Percentiles rank a stretch among this genome's conserved stretches.
Evolutionary conservation across 2,888 invertebrate genomes (phyloP).

Genomic region (Gibbula magus): DNA sequence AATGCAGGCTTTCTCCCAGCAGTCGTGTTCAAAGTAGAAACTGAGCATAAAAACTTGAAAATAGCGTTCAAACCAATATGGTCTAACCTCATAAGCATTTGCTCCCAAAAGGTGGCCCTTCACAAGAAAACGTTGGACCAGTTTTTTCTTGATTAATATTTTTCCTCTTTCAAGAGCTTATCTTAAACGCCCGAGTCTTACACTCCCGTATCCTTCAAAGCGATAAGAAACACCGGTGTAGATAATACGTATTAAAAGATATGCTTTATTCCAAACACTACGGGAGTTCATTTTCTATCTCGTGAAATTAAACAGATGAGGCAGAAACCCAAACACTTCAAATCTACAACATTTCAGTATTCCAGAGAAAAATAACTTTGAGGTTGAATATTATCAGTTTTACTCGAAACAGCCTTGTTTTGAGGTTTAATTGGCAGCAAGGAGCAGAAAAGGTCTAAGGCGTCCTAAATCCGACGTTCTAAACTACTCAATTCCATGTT

Average conservation of each 20-base stretch:
- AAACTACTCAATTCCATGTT: constrained; percentile 4
- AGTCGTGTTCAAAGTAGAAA: no score
- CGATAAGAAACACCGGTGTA: no score
- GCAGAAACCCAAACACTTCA: neutral
- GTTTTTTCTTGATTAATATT: no score
- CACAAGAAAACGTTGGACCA: no score
- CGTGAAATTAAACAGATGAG: neutral
- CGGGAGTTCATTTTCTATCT: neutral
- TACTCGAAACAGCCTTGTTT: neutral
- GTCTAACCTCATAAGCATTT: no score
- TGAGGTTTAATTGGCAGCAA: neutral
- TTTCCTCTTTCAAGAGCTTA: no score
- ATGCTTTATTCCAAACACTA: neutral
- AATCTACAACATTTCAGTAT: neutral
- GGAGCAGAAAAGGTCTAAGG: neutral
- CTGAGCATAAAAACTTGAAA: no score
- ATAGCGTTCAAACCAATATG: no score
- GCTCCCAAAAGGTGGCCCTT: no score
- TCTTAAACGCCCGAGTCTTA: no score
- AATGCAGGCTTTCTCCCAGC: no score
- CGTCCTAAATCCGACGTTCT: neutral
- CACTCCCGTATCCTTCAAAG: no score
- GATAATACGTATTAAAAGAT: constrained; percentile 1
- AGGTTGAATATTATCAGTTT: neutral
- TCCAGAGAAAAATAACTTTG: neutral